These are phyloP conservation scores for Hypanus sabinus DNA, from an alignment of 2,113 vertebrate species.

Conservation along the genomic window DNA sequence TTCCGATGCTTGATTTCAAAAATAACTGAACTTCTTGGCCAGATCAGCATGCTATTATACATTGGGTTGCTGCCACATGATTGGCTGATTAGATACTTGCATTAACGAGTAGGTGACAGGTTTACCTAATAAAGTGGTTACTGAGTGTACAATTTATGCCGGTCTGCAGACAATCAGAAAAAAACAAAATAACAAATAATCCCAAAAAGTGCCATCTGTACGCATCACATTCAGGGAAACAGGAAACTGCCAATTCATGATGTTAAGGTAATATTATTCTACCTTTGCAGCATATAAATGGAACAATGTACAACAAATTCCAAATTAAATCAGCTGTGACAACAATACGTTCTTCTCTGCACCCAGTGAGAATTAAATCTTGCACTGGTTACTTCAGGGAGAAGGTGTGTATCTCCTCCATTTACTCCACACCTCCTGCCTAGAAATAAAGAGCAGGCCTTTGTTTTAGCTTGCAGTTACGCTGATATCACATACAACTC, in stretches of 20 bases:
- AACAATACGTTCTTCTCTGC: background rate
- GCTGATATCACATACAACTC: background rate
- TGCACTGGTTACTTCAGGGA: background rate
- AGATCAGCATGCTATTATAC: too few relatives aligned
- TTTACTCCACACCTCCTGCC: background rate
- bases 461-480: background rate
- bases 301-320: background rate
- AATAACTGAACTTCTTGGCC: too few relatives aligned
- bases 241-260: background rate
- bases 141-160: background rate
- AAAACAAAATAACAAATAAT: background rate
- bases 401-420: background rate
- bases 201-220: background rate
- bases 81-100: too few relatives aligned
- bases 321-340: background rate
- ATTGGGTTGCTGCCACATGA: too few relatives aligned
- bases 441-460: background rate
- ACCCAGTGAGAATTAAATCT: background rate
- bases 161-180: background rate
- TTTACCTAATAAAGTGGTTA: too few relatives aligned
- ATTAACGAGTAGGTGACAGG: too few relatives aligned
- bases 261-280: background rate
- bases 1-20: too few relatives aligned
- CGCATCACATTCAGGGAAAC: background rate
- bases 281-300: background rate